phyloP scores from a whole-genome alignment of 2,797 vertebrate genomes.

The Enteromius afrohamiltoni region DNA sequence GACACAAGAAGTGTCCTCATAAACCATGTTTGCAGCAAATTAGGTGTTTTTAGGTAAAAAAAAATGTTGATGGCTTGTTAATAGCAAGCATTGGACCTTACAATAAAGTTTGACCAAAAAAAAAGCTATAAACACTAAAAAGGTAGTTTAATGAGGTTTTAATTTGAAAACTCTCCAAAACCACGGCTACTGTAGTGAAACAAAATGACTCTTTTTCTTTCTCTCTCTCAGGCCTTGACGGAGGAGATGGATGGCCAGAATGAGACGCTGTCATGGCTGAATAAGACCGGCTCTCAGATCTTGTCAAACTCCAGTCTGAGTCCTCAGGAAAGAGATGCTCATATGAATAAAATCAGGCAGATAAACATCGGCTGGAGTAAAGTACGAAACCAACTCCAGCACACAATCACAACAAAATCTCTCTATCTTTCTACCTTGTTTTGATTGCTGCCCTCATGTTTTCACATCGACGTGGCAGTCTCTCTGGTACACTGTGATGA shows the following conservation, averaged over 20 bases:
- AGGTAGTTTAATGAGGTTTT: too few relatives aligned
- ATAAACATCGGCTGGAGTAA: constrained; percentile 89
- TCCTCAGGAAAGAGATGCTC: constrained; percentile 80
- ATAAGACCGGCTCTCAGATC: constrained; percentile 83
- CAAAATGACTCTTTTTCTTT: not conserved
- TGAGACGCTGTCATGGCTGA: constrained; percentile 87
- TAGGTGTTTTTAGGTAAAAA: too few relatives aligned
- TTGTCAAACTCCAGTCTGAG: constrained; percentile 81
- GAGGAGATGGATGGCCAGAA: constrained; percentile 85
- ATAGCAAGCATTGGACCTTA: not conserved
- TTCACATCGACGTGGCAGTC: not conserved
- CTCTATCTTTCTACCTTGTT: not conserved
- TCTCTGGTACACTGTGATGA: not conserved
- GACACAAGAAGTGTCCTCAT: too few relatives aligned
- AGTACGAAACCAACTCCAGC: constrained; percentile 68
- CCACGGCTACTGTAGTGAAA: too few relatives aligned
- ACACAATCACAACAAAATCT: not conserved
- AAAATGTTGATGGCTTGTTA: not conserved
- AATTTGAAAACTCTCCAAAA: not conserved
- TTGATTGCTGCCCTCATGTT: not conserved
- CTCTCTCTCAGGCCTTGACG: constrained; percentile 76
- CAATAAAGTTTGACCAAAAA: not conserved
- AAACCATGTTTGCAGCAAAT: not conserved
- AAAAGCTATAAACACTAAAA: not conserved
- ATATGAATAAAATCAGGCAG: constrained; percentile 80